Conservation (phyloP, 2,113 vertebrate genomes). For the Petaurus breviceps region DNA sequence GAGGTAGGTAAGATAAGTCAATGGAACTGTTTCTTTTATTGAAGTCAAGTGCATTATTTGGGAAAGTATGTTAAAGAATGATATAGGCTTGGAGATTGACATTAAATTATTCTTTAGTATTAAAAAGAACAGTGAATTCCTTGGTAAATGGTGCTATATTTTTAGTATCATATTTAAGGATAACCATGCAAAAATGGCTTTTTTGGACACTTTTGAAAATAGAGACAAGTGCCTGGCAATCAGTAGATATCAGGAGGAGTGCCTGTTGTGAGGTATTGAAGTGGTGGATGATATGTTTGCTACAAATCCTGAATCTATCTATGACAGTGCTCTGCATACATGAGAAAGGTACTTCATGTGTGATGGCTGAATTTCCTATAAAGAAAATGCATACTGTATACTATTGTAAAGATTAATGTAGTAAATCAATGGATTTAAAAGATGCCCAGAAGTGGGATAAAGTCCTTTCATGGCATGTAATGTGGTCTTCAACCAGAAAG, state of each 20-base stretch:
- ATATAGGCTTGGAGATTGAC: not conserved
- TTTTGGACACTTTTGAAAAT: not conserved
- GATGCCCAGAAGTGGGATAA: not conserved
- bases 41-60: not conserved
- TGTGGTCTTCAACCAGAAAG: too few species aligned
- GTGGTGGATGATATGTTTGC: not conserved
- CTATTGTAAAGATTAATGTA: rapidly evolving
- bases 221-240: not conserved
- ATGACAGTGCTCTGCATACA: not conserved
- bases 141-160: not conserved
- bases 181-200: not conserved
- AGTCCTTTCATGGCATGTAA: too few species aligned
- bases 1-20: not conserved
- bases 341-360: not conserved
- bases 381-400: not conserved
- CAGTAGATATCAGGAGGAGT: not conserved
- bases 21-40: not conserved
- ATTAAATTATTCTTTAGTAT: not conserved
- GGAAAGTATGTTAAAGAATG: not conserved
- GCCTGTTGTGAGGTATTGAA: not conserved
- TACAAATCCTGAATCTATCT: not conserved
- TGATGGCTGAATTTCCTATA: not conserved
- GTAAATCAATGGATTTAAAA: rapidly evolving
- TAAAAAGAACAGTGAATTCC: not conserved
- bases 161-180: not conserved